Evolutionary conservation across 2,888 invertebrate species (phyloP).

Genomic region (Hyppa rectilinea): DNA sequence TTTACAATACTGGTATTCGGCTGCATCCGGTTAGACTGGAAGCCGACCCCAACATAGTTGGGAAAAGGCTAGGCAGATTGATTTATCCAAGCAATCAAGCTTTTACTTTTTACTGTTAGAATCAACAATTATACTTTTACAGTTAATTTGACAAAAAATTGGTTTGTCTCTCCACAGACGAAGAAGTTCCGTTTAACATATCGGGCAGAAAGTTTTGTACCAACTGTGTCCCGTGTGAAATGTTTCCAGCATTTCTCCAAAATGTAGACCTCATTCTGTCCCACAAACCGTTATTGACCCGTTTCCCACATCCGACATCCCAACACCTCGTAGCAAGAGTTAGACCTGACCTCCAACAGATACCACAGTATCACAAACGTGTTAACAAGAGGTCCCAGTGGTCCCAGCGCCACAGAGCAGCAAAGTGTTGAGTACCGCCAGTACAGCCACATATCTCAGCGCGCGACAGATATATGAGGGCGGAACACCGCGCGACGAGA

Average conservation of each 20-base stretch:
- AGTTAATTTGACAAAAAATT: not conserved
- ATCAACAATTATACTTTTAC: not conserved
- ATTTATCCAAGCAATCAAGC: no score
- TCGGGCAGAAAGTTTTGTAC: not conserved
- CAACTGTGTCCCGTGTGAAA: not conserved
- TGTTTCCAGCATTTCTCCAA: not conserved
- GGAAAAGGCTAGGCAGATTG: no score
- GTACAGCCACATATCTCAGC: constrained; percentile 56
- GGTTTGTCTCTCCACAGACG: not conserved
- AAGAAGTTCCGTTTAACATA: not conserved
- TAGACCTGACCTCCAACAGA: constrained; percentile 29
- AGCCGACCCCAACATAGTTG: no score
- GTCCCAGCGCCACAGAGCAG: constrained; percentile 41
- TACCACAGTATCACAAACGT: constrained; percentile 39
- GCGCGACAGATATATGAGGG: constrained; percentile 72
- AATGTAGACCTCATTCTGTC: constrained; percentile 5
- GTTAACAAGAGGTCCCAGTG: constrained; percentile 52
- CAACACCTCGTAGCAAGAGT: constrained; percentile 17
- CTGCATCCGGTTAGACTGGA: no score
- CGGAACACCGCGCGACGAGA: constrained; percentile 70
- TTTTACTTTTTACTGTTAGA: not conserved
- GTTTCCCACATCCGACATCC: constrained; percentile 2
- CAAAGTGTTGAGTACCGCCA: constrained; percentile 58
- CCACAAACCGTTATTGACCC: constrained; percentile 36
- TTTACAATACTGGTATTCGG: no score